Evolutionary conservation across 2,797 vertebrate genomes (phyloP), one percentile per base, ranked within the genome.

Genomic region (Fringilla coelebs): DNA sequence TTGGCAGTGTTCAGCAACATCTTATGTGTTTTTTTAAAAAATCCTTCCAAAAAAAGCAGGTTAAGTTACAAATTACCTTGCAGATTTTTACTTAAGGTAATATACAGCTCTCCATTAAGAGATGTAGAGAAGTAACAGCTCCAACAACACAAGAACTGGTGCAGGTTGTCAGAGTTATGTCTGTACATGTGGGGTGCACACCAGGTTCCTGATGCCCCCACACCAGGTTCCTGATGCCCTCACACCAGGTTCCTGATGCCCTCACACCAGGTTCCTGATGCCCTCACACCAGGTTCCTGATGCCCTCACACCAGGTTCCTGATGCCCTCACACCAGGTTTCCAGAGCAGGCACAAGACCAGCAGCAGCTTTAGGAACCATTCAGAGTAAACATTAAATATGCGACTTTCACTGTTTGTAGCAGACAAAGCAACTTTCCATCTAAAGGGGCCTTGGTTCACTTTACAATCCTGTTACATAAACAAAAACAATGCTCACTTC

Each of bases 331-430:
- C 36, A n/a, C 2, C 21, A 40, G 26, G 7, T 58, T 49, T 46
- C 43, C 26, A 43, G 60, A 0, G 16, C 77, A 52, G 2, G 29
- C 63, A 48, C 1, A 0, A 58, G 21, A 55, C 7, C 46, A 61
- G 29, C 73, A 75, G 46, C 41, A 83, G 52, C 52, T 83, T 67
- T 41, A 14, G 6, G 19, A 67, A 7, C 52, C 15, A 4, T 2
- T 52, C 76, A 67, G 38, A 85, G 3, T 10, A 74, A 68, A 52
- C 4, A 7, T 43, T 40, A 62, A 68, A 41, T 8, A 25, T 1
- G 7, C 71, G 34, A 32, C 31, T 73, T 66, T 3, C 57, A 62
- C 11, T 38, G 60, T 43, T 60, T 45, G 72, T 17, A 88, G 52
- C 63, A 89, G 24, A 48, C 49, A 92, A 74, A 48, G 24, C 36